These are phyloP conservation scores for Halictus rubicundus DNA, from an alignment of 1,140 invertebrate species.

Conservation along the genomic window DNA sequence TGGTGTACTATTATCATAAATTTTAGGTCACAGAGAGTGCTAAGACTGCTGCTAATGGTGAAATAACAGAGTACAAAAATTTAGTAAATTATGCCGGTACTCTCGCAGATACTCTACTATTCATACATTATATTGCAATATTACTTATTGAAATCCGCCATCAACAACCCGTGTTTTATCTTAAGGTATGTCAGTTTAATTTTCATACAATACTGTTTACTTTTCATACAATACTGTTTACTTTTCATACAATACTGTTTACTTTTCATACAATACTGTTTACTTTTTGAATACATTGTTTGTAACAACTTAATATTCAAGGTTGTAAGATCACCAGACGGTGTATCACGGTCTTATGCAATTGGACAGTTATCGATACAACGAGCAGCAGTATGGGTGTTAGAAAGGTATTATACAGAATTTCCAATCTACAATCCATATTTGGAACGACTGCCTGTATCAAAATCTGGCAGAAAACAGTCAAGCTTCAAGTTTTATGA, in stretches of 20 bases:
- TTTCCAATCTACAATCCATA: slow-evolving; percentile 99
- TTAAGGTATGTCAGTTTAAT: slow-evolving; percentile 84
- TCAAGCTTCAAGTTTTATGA: slow-evolving; percentile 98
- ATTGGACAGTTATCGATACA: slow-evolving; percentile 97
- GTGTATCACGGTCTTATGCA: slow-evolving; percentile 90
- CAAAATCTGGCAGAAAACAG: slow-evolving; percentile 89
- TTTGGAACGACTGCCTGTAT: slow-evolving; percentile 92
- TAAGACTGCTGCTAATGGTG: slow-evolving; percentile 88
- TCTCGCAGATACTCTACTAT: slow-evolving; percentile 94
- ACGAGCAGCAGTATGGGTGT: slow-evolving; percentile 94
- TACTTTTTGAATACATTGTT: background rate
- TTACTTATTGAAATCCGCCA: slow-evolving; percentile 96
- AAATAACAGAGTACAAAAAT: slow-evolving; percentile 89
- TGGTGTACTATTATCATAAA: slow-evolving; percentile 12
- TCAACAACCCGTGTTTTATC: slow-evolving; percentile 92
- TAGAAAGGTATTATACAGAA: slow-evolving; percentile 97
- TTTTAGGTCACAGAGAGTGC: slow-evolving; percentile 89
- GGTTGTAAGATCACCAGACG: slow-evolving; percentile 96
- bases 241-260: no score
- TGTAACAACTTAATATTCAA: slow-evolving; percentile 54
- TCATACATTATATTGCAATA: slow-evolving; percentile 97
- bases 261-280: background rate
- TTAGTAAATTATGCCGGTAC: slow-evolving; percentile 95
- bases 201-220: background rate
- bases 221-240: background rate